A percentile compares a stretch with the other conserved stretches of the same genome.
Conservation (phyloP, 2,113 vertebrate species). For the Ctenomys sociabilis region DNA sequence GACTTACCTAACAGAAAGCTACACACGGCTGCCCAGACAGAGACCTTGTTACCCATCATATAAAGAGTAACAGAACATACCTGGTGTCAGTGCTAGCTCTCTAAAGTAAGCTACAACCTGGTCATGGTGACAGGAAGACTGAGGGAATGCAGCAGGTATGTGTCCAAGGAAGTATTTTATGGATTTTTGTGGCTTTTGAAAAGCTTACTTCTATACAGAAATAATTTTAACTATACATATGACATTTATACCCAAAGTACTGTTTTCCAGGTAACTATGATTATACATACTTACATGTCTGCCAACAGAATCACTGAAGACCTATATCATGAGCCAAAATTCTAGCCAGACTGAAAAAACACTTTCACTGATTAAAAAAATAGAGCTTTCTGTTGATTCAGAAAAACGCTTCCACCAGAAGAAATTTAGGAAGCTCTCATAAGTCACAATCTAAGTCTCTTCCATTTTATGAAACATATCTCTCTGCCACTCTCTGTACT, state of each 20-base stretch:
- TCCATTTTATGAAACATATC: neutral
- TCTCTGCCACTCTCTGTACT: slow-evolving; percentile 35
- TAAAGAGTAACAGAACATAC: neutral
- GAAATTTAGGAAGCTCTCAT: neutral
- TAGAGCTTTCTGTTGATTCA: neutral
- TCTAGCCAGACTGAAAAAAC: neutral
- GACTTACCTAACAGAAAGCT: neutral
- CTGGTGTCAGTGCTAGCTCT: neutral
- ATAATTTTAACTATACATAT: neutral
- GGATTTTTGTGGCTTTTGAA: neutral
- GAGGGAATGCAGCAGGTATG: neutral
- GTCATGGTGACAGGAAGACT: neutral
- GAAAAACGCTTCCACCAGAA: neutral
- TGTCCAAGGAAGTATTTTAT: neutral
- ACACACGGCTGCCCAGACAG: neutral
- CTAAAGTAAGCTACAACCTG: neutral
- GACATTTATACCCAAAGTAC: neutral
- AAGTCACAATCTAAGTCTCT: neutral
- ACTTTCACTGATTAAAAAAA: neutral
- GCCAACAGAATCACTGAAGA: neutral
- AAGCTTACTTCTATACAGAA: neutral
- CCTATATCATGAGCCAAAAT: neutral
- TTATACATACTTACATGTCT: neutral
- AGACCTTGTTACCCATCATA: neutral
- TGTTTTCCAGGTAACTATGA: neutral